Base-by-base conservation (phyloP, 2,797 vertebrate species). In the Hoplostethus mediterraneus region DNA sequence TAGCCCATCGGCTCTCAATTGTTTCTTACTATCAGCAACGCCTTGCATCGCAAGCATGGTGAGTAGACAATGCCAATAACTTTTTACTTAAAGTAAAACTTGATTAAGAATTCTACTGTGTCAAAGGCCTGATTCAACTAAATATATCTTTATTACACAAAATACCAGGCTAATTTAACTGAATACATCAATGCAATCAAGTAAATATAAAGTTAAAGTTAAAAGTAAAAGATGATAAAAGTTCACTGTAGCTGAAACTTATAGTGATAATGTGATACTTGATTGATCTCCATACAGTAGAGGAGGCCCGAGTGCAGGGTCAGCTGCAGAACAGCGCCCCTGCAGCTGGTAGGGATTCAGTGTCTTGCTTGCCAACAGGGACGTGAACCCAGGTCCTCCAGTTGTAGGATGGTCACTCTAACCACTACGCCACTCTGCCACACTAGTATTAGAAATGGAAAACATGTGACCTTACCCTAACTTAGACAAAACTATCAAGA, bases 361-460 rank as follows among this genome's bases (percentile, higher is more conserved):
- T 2, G n/a, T 2, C 47, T 49, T 49, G 47, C 13, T 48, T 48
- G n/a, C 45, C 45, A 48, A n/a, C 45, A 48, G 45, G n/a, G 10
- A 12, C 40, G 3, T 42, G 40, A 42, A 42, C 40, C 40, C 12
- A 12, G 40, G 44, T 45, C 44, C 3, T 45, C 12, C 44, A 45
- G 44, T 45, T 42, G 40, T 13, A 42, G 40, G 10, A 42, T 42
- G 40, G 40, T 11, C 40, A 12, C 14, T 48, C 0, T 49, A 49
- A 7, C 17, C 47, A 17, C 73, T n/a, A 25, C 60, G 61, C 63
- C 53, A 21, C 28, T 9, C 31, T 68, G 28, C 16, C 16, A 49
- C 47, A 2, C 16, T 49, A 70, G 55, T 57, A 51, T n/a, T 31
- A 55, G 69, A 63, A 30, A 72, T 77, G 63, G 67, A 57, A 81